Conservation (phyloP, 2,797 vertebrate species). For the Garrulus glandarius region DNA sequence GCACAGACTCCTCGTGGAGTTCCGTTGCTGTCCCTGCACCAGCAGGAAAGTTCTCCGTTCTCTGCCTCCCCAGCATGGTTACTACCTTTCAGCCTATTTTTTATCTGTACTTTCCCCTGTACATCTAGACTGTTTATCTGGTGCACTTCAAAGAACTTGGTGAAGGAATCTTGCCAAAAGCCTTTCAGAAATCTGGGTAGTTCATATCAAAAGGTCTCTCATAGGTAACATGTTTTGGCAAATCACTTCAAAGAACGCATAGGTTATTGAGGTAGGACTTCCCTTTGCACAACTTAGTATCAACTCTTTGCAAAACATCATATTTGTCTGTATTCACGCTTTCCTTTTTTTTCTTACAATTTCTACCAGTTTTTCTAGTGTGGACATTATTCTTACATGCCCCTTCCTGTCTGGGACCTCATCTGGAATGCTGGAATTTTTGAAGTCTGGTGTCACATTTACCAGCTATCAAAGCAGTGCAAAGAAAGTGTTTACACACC, state of each 20-base stretch:
- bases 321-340: neutral
- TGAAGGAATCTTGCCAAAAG: neutral
- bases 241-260: neutral
- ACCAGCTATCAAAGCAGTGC: neutral
- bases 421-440: neutral
- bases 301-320: neutral
- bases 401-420: rapidly evolving
- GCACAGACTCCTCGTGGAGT: neutral
- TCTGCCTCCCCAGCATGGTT: rapidly evolving
- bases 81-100: neutral
- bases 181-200: neutral
- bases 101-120: neutral
- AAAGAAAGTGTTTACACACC: neutral
- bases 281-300: neutral
- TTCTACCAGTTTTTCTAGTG: neutral
- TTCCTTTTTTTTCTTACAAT: neutral
- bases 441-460: neutral
- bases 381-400: neutral
- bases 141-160: neutral
- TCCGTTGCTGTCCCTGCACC: neutral
- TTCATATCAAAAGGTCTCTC: neutral
- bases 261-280: neutral
- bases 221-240: neutral
- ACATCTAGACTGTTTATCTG: neutral
- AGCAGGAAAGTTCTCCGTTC: neutral